These are phyloP conservation scores for Tupiocoris notatus DNA, from an alignment of 2,888 invertebrate genomes.

Conservation along the genomic window DNA sequence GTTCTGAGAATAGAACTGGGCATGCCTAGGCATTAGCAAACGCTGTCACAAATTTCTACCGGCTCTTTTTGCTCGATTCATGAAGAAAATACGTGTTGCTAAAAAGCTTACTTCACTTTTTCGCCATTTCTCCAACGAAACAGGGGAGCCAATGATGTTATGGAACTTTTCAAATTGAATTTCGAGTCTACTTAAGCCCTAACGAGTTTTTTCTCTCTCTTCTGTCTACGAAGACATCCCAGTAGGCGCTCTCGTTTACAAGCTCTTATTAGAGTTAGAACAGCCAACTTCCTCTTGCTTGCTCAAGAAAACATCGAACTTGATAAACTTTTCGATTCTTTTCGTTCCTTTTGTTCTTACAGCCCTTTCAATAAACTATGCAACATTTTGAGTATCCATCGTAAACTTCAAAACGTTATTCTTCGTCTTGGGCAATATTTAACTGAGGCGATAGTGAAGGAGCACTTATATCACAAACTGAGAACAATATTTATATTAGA, in stretches of 20 bases:
- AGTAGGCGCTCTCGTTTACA: slow-evolving; percentile 22
- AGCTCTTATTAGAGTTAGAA: slow-evolving; percentile 25
- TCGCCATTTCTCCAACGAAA: slow-evolving; percentile 14
- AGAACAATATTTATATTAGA: no score
- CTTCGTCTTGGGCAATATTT: no score
- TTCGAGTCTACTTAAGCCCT: slow-evolving; percentile 24
- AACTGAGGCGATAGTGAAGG: no score
- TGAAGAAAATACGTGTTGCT: not conserved
- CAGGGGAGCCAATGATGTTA: slow-evolving; percentile 23
- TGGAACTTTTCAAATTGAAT: slow-evolving; percentile 32
- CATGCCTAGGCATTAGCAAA: no score
- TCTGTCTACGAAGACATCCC: slow-evolving; percentile 16
- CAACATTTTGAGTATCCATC: no score
- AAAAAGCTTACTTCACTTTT: slow-evolving; percentile 17
- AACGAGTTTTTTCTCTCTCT: slow-evolving; percentile 22
- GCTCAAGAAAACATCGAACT: not conserved
- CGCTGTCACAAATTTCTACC: no score
- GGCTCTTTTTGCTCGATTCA: not conserved
- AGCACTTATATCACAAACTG: no score
- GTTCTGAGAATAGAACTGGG: no score
- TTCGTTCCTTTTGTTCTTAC: not conserved
- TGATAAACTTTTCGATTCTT: slow-evolving; percentile 19
- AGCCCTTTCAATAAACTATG: not conserved
- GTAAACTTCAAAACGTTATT: no score
- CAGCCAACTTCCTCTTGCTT: slow-evolving; percentile 22